phyloP scores from a whole-genome alignment of 2,797 vertebrate genomes.

The Tympanoctomys barrerae region DNA sequence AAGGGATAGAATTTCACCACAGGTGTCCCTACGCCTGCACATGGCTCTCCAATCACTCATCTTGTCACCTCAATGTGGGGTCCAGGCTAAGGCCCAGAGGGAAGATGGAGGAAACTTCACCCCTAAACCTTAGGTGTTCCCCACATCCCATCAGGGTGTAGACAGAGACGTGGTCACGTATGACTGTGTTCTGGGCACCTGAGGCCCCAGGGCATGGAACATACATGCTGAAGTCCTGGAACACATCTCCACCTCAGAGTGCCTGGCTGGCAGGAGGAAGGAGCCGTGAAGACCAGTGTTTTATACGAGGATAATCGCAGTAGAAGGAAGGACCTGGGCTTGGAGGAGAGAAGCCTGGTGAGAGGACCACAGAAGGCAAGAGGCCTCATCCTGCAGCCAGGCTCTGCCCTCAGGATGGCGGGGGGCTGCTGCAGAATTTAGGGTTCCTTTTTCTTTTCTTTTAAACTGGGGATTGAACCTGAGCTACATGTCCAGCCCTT shows the following conservation, averaged over 20 bases:
- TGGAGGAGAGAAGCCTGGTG: background rate
- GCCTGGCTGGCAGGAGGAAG: background rate
- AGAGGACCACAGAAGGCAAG: background rate
- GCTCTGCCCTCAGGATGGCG: background rate
- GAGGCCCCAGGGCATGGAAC: accelerated
- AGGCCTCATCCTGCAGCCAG: background rate
- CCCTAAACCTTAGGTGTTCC: background rate
- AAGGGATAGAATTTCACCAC: background rate
- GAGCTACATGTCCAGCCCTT: background rate
- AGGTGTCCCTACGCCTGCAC: background rate
- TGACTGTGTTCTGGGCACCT: background rate
- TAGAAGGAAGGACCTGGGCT: background rate
- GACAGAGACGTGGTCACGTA: accelerated
- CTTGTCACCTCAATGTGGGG: background rate
- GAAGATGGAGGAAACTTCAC: background rate
- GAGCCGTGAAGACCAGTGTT: background rate
- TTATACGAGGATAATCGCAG: background rate
- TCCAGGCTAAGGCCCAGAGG: background rate
- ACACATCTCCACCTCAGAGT: background rate
- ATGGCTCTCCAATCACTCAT: background rate
- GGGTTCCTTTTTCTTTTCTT: background rate
- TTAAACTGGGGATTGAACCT: background rate
- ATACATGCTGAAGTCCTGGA: background rate
- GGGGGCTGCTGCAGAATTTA: background rate
- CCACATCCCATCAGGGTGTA: background rate